Evolutionary conservation across 2,888 invertebrate species (phyloP), one percentile per base, ranked within the genome.

Genomic region (Drosophila mercatorum): DNA sequence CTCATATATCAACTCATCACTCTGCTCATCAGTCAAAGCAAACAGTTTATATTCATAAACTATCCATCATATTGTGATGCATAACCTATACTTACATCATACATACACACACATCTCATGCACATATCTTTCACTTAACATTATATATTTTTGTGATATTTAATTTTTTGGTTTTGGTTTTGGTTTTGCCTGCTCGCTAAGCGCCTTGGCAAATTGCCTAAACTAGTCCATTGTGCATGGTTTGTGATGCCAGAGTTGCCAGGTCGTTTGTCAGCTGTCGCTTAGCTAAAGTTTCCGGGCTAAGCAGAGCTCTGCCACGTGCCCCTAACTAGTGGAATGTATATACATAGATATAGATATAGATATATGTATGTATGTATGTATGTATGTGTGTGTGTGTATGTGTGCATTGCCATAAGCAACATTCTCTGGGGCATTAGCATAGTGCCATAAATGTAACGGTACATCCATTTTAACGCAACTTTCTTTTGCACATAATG

Each of bases 391-490:
- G 17, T 41, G 43, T 40, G 5, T 28, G 12, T 38, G 12, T 5
- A 14, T 34, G 4, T 34, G n/a, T 58, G 51, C 47, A 57, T 65
- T 65, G 69, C 66, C 63, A 56, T 74, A 74, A 71, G 65, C 52
- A 64, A 52, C 53, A 56, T 69, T 56, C 47, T 58, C 53, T 64
- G 46, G 71, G 61, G 71, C 75, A 77, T 77, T 78, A 77, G 78
- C 78, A 74, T 78, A 67, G 70, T 66, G 70, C 66, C 60, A 78
- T 77, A 74, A 77, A 78, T 71, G 78, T 65, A 75, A 75, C 64
- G 78, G 56, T 65, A 68, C 71, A 75, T 67, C 47, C 75, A 78
- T 70, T 77, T 78, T 47, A 74, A 61, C 58, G 74, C 28, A 36
- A 68, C 53, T 14, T 46, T 44, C 5, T 44, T 44, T 22, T 44